A percentile compares a stretch with the other conserved stretches of the same genome.
These are phyloP conservation scores for Pollicipes pollicipes DNA, from an alignment of 1,140 invertebrate species.

Conservation along the genomic window DNA sequence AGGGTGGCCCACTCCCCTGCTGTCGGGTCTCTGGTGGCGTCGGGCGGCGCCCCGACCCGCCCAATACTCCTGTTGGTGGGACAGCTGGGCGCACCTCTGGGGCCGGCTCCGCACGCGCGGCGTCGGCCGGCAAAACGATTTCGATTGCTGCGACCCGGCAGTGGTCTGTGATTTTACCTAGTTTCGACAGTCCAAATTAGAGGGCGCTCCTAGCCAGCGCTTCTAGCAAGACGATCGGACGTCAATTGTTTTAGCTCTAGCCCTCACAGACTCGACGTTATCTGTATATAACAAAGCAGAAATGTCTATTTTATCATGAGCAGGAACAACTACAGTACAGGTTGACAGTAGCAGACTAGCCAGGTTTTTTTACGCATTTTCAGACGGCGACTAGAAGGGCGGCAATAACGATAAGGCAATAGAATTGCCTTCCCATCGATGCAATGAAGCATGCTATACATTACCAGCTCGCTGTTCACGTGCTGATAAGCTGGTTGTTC, in stretches of 20 bases:
- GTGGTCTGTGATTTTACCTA: neutral
- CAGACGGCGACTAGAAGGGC: neutral
- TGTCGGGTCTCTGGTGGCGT: no score
- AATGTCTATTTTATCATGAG: constrained; percentile 1
- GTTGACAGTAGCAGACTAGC: neutral
- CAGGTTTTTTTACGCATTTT: neutral
- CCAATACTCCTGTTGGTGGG: no score
- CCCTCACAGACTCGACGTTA: neutral
- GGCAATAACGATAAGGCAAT: neutral
- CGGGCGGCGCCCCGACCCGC: no score
- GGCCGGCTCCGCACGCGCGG: no score
- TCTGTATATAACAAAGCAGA: neutral
- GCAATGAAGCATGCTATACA: neutral
- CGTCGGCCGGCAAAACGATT: no score
- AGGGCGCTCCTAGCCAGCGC: neutral
- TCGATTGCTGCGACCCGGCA: no score
- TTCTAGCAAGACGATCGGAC: neutral
- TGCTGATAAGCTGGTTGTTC: no score
- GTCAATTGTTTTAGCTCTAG: neutral
- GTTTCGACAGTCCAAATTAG: neutral
- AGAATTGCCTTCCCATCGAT: neutral
- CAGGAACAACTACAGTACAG: neutral
- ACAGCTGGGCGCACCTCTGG: no score
- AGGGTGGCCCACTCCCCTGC: no score
- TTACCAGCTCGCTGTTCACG: neutral